These are phyloP conservation scores for Pomacea canaliculata DNA, from an alignment of 2,888 invertebrate species.

Conservation along the genomic window DNA sequence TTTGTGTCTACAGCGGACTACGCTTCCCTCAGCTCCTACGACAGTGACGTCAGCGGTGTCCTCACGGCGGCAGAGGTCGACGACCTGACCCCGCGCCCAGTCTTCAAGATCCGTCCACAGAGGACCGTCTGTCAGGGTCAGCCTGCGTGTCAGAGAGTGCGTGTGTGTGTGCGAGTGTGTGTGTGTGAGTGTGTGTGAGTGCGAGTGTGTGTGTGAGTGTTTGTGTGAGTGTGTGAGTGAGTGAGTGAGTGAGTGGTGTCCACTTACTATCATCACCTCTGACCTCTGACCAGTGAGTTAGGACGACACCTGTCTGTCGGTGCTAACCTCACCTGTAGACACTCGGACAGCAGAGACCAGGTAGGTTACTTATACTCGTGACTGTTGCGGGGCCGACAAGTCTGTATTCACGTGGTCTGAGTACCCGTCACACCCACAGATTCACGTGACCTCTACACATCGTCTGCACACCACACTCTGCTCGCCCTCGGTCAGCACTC, in stretches of 20 bases:
- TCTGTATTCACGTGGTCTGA: too few species aligned
- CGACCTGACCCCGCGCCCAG: slow-evolving; percentile 57
- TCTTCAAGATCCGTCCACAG: slow-evolving; percentile 52
- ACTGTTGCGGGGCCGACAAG: too few species aligned
- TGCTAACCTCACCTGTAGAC: too few species aligned
- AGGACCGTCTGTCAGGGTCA: slow-evolving; percentile 53
- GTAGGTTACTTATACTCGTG: too few species aligned
- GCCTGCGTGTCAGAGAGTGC: not conserved
- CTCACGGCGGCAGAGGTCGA: slow-evolving; percentile 55
- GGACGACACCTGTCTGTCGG: too few species aligned
- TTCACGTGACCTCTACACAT: too few species aligned
- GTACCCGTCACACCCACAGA: too few species aligned
- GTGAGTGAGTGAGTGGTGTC: not conserved
- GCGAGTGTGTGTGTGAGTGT: not conserved
- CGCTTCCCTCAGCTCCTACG: slow-evolving; percentile 35
- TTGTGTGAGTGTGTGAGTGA: slow-evolving; percentile 10
- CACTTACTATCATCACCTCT: too few species aligned
- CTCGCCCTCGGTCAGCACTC: too few species aligned
- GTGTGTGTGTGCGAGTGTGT: slow-evolving; percentile 1
- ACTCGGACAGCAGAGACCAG: too few species aligned
- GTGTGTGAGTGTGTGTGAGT: not conserved
- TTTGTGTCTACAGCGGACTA: slow-evolving; percentile 31
- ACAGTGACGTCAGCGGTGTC: slow-evolving; percentile 38
- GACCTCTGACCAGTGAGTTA: too few species aligned
- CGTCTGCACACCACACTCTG: too few species aligned